A percentile compares a stretch with the other conserved stretches of the same genome.
phyloP scores from a whole-genome alignment of 2,113 vertebrate genomes.

The Brachionichthys hirsutus region DNA sequence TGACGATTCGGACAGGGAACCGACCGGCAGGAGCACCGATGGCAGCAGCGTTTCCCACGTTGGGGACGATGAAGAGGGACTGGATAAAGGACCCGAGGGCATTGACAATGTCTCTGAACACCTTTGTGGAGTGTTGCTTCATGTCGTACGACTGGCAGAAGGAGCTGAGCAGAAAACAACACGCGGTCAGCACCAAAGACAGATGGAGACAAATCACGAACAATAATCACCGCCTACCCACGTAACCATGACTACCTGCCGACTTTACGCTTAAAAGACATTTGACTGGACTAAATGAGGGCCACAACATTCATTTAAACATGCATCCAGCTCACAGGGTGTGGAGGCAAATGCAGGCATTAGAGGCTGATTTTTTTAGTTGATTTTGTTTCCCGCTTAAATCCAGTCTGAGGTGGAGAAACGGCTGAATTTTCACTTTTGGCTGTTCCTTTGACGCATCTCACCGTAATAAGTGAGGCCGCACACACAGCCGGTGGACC shows the following conservation, averaged over 20 bases:
- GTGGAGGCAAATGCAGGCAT: too few species aligned
- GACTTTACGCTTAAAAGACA: too few species aligned
- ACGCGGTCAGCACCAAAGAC: not conserved
- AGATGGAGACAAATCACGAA: not conserved
- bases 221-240: too few species aligned
- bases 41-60: slow-evolving; percentile 78
- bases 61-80: slow-evolving; percentile 93
- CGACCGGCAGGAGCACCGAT: slow-evolving; percentile 83
- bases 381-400: too few species aligned
- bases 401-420: too few species aligned
- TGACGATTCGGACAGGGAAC: not conserved
- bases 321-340: too few species aligned
- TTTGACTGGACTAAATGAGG: too few species aligned
- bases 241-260: too few species aligned
- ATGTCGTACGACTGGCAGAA: slow-evolving; percentile 99
- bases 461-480: slow-evolving; percentile 94
- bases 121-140: slow-evolving; percentile 99
- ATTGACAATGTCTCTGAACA: slow-evolving; percentile 98
- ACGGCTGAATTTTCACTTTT: too few species aligned
- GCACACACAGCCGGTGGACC: slow-evolving; percentile 95
- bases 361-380: too few species aligned
- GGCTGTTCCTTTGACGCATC: not conserved
- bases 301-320: too few species aligned
- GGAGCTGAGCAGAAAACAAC: slow-evolving; percentile 75
- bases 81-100: slow-evolving; percentile 98